These are phyloP conservation scores for Alosa sapidissima DNA, from an alignment of 2,797 vertebrate species.

Conservation along the genomic window DNA sequence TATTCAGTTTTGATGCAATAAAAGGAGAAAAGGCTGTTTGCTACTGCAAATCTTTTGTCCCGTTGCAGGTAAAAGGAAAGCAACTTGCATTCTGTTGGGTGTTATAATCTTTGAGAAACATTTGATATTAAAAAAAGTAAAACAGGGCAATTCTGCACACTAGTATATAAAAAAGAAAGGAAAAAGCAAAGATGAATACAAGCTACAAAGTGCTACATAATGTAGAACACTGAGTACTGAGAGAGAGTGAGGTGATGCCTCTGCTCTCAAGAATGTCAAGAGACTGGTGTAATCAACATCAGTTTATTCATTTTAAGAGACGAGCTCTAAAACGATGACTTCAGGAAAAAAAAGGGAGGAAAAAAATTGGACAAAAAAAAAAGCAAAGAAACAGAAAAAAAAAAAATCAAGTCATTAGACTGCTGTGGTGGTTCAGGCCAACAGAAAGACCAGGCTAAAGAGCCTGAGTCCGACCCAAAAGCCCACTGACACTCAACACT, in stretches of 20 bases:
- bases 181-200: neutral
- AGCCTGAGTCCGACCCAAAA: neutral
- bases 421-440: neutral
- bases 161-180: neutral
- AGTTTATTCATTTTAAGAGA: conserved; percentile 17
- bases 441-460: neutral
- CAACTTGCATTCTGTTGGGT: neutral
- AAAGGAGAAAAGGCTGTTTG: neutral
- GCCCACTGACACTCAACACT: neutral
- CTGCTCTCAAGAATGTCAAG: neutral
- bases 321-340: neutral
- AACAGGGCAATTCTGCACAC: neutral
- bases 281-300: conserved; percentile 17
- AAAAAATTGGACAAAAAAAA: neutral
- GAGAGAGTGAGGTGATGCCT: neutral
- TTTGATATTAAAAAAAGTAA: neutral
- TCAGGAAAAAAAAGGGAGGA: neutral
- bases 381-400: neutral
- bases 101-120: neutral
- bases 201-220: no score
- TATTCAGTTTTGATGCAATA: neutral
- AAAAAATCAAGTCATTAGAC: neutral
- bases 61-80: neutral
- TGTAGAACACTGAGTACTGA: neutral
- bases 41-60: neutral